Base-by-base conservation (phyloP, 2,113 vertebrate species). In the Gallinago jamesoni region DNA sequence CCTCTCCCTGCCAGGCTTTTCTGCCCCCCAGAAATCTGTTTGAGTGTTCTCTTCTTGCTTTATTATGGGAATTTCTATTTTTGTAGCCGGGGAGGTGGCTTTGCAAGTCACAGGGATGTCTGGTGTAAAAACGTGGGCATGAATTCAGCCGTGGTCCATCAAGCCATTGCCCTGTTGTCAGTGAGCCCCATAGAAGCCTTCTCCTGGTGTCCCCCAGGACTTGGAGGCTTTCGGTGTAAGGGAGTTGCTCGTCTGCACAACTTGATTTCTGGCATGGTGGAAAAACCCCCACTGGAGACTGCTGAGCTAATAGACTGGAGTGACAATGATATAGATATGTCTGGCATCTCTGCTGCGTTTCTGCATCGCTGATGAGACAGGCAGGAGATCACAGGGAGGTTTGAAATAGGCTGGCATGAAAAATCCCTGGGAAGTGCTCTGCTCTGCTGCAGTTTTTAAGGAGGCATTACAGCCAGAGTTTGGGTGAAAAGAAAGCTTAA, bases 101-200 rank as follows among this genome's bases (percentile, higher is more conserved):
- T 12, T 69, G 80, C 67, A 43, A 19, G 6, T 31, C 28, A n/a
- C 57, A 7, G 45, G 33, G 7, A 22, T 62, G 37, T 66, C 21
- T 33, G 60, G 3, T 16, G 8, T 31, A 14, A 12, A 12, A 63
- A 21, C 1, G 2, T 41, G 41, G 55, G 17, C 14, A 10, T 3
- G 6, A 17, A 14, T 39, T 45, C 20, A 23, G 25, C 30, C 0
- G 0, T 60, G 77, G 69, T 30, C 28, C 67, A 52, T 20, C 43
- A n/a, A 72, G 16, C 23, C 30, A 2, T 24, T 56, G 16, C 79
- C 23, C 28, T 1, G 12, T 31, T 41, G 8, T 28, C 41, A 13
- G 15, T 30, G 50, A 87, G 50, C n/a, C 33, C 50, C 24, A 0
- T 0, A 4, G 70, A 13, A 82, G 9, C 37, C 47, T 50, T 41